Evolutionary conservation across 2,113 vertebrate species (phyloP), one percentile per base, ranked within the genome.

Genomic region (Eidolon helvum): DNA sequence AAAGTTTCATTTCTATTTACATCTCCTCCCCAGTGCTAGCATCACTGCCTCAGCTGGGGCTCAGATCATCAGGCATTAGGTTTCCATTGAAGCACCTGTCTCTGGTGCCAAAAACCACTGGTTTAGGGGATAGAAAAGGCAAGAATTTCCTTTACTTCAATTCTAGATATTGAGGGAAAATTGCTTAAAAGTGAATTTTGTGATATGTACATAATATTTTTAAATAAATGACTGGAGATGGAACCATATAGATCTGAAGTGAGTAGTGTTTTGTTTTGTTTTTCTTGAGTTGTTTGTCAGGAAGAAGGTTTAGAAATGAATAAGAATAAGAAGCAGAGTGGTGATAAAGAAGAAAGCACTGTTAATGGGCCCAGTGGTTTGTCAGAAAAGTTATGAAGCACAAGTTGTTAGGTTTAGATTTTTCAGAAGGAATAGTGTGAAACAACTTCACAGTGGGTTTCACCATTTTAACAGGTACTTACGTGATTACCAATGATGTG

Each of bases 141-240:
- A 89, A 68, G 12, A 35, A 69, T 92, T 93, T 85, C 45, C 61
- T 94, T 90, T 96, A 75, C n/a, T 95, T 94, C 87, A 57, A 93
- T 71, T 90, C 10, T 63, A 71, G 53, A 4, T 69, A 68, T 95
- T 72, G 55, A 94, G 92, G 38, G 72, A 94, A 79, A 85, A 24
- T 38, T 85, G 8, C 24, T 82, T 77, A 69, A 82, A 88, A 91
- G 35, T 66, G 16, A 78, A 22, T 72, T 85, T 91, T 89, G n/a
- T 85, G 21, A 61, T 90, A 12, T 3, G 2, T 88, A 40, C 45
- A 0, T 83, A 7, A 7, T 69, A 4, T 86, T 40, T 92, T 94
- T 90, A 87, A 96, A 45, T 93, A 91, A 83, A 69, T 84, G 69
- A 80, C 2, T 96, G 35, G 19, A 69, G 28, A 24, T 69, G 28